phyloP scores from a whole-genome alignment of 2,888 invertebrate species.

The Erynnis tages region DNA sequence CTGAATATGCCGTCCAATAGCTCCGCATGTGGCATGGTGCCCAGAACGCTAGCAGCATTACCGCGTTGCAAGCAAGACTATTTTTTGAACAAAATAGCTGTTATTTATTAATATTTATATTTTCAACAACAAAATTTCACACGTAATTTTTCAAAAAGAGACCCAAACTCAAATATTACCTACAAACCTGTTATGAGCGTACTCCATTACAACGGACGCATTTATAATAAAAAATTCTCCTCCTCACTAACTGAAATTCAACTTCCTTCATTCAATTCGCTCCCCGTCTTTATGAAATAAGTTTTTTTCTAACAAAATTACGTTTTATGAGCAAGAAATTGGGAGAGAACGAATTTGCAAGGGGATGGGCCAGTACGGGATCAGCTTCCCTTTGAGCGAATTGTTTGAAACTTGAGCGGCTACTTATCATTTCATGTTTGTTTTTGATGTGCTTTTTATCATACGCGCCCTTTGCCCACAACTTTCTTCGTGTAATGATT shows the following conservation, averaged over 20 bases:
- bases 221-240: conserved; percentile 56
- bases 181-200: conserved; percentile 58
- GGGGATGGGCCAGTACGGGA: conserved; percentile 25
- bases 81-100: too few relatives aligned
- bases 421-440: conserved; percentile 44
- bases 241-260: conserved; percentile 34
- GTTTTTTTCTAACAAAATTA: conserved; percentile 76
- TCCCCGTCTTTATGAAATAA: conserved; percentile 71
- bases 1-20: too few relatives aligned
- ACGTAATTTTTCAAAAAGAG: too few relatives aligned
- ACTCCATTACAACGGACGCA: conserved; percentile 60
- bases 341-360: conserved; percentile 70
- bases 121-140: neutral
- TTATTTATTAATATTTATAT: too few relatives aligned
- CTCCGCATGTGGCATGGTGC: too few relatives aligned
- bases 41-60: too few relatives aligned
- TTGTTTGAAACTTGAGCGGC: conserved; percentile 17
- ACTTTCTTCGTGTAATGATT: too few relatives aligned
- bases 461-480: too few relatives aligned
- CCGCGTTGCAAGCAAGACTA: too few relatives aligned
- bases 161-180: conserved; percentile 44
- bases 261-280: conserved; percentile 61
- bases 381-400: neutral
- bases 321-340: conserved; percentile 73
- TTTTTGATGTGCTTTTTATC: too few relatives aligned